Conservation (phyloP, 1,140 invertebrate species). For the Drosophila sucinea region DNA sequence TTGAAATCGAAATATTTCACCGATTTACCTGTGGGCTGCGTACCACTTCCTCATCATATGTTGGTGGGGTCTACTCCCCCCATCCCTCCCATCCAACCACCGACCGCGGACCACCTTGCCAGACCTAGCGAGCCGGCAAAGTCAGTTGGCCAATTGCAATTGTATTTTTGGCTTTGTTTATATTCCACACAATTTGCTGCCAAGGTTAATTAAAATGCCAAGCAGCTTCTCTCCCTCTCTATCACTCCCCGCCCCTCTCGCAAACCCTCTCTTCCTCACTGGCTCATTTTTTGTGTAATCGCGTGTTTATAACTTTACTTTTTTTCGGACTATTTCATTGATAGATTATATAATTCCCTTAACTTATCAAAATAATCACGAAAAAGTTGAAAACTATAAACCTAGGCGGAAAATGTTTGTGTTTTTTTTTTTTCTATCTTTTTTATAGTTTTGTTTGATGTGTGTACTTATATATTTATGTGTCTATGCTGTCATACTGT, state of each 20-base stretch:
- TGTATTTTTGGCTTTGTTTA: conserved; percentile 50
- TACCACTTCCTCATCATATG: conserved; percentile 74
- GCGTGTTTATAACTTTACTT: conserved; percentile 64
- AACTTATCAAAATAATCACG: conserved; percentile 75
- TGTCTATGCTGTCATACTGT: conserved; percentile 59
- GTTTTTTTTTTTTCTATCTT: background rate
- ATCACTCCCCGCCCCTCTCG: conserved; percentile 5
- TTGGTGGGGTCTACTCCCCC: background rate
- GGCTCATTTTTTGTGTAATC: conserved; percentile 58
- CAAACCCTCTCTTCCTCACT: background rate
- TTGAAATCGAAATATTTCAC: conserved; percentile 64
- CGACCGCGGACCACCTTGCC: background rate
- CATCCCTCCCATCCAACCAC: background rate
- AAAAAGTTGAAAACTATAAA: conserved; percentile 47
- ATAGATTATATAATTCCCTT: conserved; percentile 54
- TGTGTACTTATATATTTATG: background rate
- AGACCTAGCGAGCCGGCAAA: conserved; percentile 71
- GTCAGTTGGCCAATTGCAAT: conserved; percentile 77
- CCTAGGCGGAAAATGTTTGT: conserved; percentile 50
- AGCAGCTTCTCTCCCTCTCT: conserved; percentile 49
- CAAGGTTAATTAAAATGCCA: conserved; percentile 81
- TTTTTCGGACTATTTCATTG: conserved; percentile 50
- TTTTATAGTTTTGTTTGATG: background rate
- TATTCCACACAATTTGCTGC: conserved; percentile 63
- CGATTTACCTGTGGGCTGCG: conserved; percentile 58